Base-by-base conservation (phyloP, 1,140 invertebrate genomes). In the Maconellicoccus hirsutus region DNA sequence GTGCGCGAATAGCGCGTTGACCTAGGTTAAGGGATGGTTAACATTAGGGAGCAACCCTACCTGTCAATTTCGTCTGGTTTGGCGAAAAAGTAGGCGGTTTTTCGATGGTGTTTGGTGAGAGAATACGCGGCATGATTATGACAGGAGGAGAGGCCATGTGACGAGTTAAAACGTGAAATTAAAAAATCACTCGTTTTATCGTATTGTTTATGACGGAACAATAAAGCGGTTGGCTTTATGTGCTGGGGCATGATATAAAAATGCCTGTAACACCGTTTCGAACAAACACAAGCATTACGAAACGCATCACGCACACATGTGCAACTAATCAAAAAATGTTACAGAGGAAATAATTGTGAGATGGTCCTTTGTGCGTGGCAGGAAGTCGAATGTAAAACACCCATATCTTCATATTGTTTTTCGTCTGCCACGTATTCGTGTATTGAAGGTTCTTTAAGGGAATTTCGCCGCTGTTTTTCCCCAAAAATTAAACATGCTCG, bases 301-400 rank as follows among this genome's bases (percentile, higher is more conserved):
- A 52, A 16, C 4, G 42, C 42, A 52, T 16, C 42, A 16, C 42
- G 42, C n/a, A 52, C 42, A 52, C 42, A 52, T 52, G 42, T 52
- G 42, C 42, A 52, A 52, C 42, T 52, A 52, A 52, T 52, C 42
- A 52, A 52, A 52, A 52, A 52, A 52, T 8, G 42, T 16, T 19
- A 52, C 42, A 52, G 42, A 52, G 42, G 42, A 52, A 52, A 52
- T 52, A 52, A 52, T 52, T 16, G 42, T 52, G 42, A 52, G 42
- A 52, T 52, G 42, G 42, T 19, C 42, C 42, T 52, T 52, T 52
- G 42, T 52, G 42, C 42, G 4, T 52, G 42, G 42, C 42, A 52
- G 42, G 42, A 52, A 52, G 42, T 52, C 42, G 42, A 52, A 52
- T 52, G 42, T 52, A 52, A 52, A 52, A 52, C 4, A 52, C 42